A percentile compares a stretch with the other conserved stretches of the same genome.
These are phyloP conservation scores for Orchesella flavescens DNA, from an alignment of 2,888 invertebrate genomes.

Conservation along the genomic window DNA sequence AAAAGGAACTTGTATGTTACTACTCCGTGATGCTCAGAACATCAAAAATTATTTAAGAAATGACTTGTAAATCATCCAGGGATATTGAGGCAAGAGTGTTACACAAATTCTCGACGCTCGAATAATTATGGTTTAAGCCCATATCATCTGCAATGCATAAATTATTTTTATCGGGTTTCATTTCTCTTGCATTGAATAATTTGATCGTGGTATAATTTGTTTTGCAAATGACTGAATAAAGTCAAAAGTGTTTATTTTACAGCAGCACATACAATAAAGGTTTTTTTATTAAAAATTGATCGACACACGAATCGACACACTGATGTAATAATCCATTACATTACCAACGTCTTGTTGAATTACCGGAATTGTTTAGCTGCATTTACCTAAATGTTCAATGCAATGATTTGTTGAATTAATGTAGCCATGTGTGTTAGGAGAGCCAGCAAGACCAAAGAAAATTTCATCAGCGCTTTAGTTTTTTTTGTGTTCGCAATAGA, in stretches of 20 bases:
- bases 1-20: slow-evolving; percentile 20
- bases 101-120: slow-evolving; percentile 27
- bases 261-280: no score
- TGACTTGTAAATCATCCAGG: not conserved
- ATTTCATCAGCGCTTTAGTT: not conserved
- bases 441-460: not conserved
- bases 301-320: no score
- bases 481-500: not conserved
- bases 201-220: no score
- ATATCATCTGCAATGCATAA: no score
- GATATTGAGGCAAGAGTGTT: slow-evolving; percentile 17
- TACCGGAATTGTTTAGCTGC: slow-evolving; percentile 8
- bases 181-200: no score
- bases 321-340: slow-evolving; percentile 30
- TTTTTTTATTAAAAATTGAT: no score
- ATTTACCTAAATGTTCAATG: not conserved
- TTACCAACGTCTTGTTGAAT: slow-evolving; percentile 43
- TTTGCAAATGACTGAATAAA: no score
- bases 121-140: no score
- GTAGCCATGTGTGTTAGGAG: not conserved
- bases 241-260: no score
- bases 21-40: not conserved
- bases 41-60: slow-evolving; percentile 12
- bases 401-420: no score
- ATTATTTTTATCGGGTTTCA: no score